Evolutionary conservation across 2,888 invertebrate species (phyloP).

Genomic region (Drosophila neotestacea): DNA sequence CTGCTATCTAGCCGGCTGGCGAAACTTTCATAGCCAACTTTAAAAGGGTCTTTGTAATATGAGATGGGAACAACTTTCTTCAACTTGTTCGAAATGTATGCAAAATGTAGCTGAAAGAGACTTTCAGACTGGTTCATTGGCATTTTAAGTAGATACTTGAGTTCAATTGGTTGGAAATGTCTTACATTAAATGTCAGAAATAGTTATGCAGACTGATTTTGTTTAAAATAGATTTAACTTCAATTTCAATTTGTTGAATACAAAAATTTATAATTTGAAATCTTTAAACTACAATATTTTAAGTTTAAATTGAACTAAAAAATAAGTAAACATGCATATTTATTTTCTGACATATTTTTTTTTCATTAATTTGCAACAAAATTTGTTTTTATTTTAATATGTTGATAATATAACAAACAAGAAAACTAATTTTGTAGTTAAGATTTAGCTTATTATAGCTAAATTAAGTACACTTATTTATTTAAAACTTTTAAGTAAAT

Average conservation of each 20-base stretch:
- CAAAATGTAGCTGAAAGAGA: not conserved
- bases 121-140: not conserved
- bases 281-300: no score
- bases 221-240: not conserved
- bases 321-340: no score
- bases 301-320: no score
- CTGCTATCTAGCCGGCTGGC: not conserved
- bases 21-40: constrained; percentile 1
- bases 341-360: not conserved
- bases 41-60: not conserved
- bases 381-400: no score
- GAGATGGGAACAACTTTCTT: not conserved
- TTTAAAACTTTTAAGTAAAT: no score
- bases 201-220: not conserved
- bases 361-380: no score
- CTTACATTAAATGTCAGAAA: not conserved
- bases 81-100: not conserved
- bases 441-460: not conserved
- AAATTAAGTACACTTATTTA: no score
- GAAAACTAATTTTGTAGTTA: not conserved
- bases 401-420: not conserved
- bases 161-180: not conserved
- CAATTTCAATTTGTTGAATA: no score
- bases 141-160: not conserved
- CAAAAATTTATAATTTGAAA: no score